Evolutionary conservation across 2,113 vertebrate genomes (phyloP).

Genomic region (Vanacampus margaritifer): DNA sequence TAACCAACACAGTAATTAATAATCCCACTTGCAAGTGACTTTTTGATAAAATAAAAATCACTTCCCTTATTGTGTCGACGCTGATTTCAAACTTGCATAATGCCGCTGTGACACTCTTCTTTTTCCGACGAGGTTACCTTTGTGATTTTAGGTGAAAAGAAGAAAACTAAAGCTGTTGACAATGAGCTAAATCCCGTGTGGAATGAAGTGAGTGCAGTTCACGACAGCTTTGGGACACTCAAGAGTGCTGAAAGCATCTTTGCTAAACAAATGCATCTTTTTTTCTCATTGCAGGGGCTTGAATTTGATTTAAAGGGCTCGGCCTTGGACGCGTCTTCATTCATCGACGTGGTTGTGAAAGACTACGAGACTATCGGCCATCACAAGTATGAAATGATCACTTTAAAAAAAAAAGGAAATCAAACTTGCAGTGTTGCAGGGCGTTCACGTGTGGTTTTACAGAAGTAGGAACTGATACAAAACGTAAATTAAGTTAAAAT

Average conservation of each 20-base stretch:
- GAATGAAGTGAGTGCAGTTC: constrained; percentile 83
- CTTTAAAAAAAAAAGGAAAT: neutral
- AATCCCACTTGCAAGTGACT: neutral
- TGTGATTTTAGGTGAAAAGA: constrained; percentile 82
- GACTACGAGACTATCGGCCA: constrained; percentile 96
- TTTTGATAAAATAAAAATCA: too few species aligned
- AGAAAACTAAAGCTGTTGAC: constrained; percentile 91
- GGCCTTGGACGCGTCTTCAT: constrained; percentile 83
- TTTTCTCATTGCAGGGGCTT: constrained; percentile 75
- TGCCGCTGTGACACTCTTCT: constrained; percentile 7
- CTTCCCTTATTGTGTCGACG: neutral
- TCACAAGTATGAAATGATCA: constrained; percentile 83
- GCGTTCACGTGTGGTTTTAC: neutral
- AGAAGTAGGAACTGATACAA: neutral
- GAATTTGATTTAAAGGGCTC: constrained; percentile 89
- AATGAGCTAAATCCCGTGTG: constrained; percentile 91
- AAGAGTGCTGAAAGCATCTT: neutral
- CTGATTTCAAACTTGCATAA: neutral
- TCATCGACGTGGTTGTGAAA: constrained; percentile 84
- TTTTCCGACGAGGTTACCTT: neutral
- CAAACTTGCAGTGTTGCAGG: neutral
- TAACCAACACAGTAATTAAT: too few species aligned
- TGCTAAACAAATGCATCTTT: neutral
- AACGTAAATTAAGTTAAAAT: neutral
- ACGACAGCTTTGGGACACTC: neutral